phyloP scores from a whole-genome alignment of 2,113 vertebrate species.

The Alosa alosa region DNA sequence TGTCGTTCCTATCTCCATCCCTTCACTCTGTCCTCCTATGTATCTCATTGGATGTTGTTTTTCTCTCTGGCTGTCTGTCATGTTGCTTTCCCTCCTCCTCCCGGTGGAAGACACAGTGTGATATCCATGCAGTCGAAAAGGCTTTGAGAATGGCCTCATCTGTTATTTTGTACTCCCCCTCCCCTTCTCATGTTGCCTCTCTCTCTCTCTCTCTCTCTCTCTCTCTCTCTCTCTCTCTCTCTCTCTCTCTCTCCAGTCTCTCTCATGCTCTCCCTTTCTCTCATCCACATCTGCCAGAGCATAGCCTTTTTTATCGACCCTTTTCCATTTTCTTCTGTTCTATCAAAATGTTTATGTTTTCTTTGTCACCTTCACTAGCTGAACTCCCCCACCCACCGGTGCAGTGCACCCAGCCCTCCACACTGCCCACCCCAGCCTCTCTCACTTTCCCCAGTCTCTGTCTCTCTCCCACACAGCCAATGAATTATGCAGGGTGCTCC shows the following conservation, averaged over 20 bases:
- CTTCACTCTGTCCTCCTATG: background rate
- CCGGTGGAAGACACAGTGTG: background rate
- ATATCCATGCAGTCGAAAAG: background rate
- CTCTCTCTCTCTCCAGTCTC: background rate
- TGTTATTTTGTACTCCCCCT: conserved; percentile 11
- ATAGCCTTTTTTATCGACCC: background rate
- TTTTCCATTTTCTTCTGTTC: background rate
- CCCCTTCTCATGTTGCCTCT: background rate
- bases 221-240: background rate
- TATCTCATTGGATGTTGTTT: background rate
- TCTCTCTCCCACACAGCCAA: conserved; percentile 13
- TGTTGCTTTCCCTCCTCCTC: background rate
- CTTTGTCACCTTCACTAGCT: background rate
- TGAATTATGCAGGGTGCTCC: conserved; percentile 28
- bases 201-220: background rate
- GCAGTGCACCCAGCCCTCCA: background rate
- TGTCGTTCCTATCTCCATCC: background rate
- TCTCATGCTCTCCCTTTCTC: background rate
- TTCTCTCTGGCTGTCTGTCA: background rate
- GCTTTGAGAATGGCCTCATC: background rate
- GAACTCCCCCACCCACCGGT: background rate
- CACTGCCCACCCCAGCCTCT: background rate
- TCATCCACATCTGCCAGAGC: background rate
- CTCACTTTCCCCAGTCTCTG: background rate
- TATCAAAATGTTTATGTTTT: background rate